phyloP scores from a whole-genome alignment of 2,888 invertebrate species.

The Baronia brevicornis region DNA sequence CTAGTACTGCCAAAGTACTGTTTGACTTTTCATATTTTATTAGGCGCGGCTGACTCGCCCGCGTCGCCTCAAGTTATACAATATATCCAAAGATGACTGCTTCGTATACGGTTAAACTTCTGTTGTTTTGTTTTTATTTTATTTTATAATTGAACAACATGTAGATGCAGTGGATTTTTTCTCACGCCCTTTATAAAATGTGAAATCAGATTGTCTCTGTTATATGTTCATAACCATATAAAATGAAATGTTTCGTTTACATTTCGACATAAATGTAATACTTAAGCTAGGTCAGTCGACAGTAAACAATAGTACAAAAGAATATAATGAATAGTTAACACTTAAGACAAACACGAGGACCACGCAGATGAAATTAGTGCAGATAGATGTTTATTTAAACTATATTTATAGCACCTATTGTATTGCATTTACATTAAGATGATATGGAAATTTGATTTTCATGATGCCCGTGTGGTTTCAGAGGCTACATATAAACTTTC shows the following conservation, averaged over 20 bases:
- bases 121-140: slow-evolving; percentile 44
- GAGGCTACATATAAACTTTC: slow-evolving; percentile 41
- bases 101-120: slow-evolving; percentile 54
- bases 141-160: slow-evolving; percentile 25
- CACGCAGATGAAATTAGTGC: slow-evolving; percentile 58
- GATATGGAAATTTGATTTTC: slow-evolving; percentile 58
- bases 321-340: slow-evolving; percentile 56
- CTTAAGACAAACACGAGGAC: slow-evolving; percentile 66
- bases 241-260: no score
- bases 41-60: slow-evolving; percentile 21
- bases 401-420: slow-evolving; percentile 55
- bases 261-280: no score
- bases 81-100: slow-evolving; percentile 61
- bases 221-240: no score
- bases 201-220: no score
- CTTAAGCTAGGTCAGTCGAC: no score
- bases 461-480: slow-evolving; percentile 30
- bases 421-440: slow-evolving; percentile 60
- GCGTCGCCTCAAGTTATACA: slow-evolving; percentile 23
- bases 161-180: no score
- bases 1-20: slow-evolving; percentile 47
- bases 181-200: no score
- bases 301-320: slow-evolving; percentile 68
- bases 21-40: slow-evolving; percentile 31
- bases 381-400: slow-evolving; percentile 65